Conservation (phyloP, 2,888 invertebrate genomes). For the Anorthoa munda region DNA sequence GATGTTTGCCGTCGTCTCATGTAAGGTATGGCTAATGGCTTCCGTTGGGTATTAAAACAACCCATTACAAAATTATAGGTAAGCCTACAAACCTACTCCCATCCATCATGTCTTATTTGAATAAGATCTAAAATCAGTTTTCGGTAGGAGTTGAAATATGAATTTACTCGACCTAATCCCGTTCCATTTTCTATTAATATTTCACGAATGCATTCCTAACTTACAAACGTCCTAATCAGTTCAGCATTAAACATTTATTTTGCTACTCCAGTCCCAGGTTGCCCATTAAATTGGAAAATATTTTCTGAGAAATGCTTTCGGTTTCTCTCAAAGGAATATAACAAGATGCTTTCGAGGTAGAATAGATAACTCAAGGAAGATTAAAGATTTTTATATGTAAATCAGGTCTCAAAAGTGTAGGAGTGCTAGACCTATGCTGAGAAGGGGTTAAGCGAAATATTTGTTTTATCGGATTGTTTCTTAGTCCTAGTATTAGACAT, state of each 20-base stretch:
- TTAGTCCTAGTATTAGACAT: conserved; percentile 61
- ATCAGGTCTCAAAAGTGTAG: conserved; percentile 52
- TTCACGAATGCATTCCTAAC: conserved; percentile 13
- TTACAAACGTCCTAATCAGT: conserved; percentile 28
- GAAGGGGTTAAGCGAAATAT: conserved; percentile 68
- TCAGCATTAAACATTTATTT: conserved; percentile 46
- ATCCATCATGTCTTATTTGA: not conserved
- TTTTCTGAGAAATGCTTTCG: conserved; percentile 40
- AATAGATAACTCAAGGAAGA: conserved; percentile 56
- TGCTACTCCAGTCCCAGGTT: conserved; percentile 31
- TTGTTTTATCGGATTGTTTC: conserved; percentile 43
- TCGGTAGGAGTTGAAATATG: not conserved
- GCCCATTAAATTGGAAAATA: conserved; percentile 48
- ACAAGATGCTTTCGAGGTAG: conserved; percentile 61
- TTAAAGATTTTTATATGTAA: conserved; percentile 53
- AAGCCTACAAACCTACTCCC: not conserved
- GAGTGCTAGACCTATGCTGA: conserved; percentile 65
- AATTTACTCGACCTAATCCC: not conserved
- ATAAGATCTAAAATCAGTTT: not conserved
- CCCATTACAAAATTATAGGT: not conserved
- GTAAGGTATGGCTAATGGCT: not conserved
- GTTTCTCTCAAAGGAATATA: conserved; percentile 53
- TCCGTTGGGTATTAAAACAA: not conserved
- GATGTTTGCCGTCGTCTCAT: not conserved
- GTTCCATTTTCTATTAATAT: conserved; percentile 3